Evolutionary conservation across 2,888 invertebrate genomes (phyloP).

Genomic region (Resseliella maxima): DNA sequence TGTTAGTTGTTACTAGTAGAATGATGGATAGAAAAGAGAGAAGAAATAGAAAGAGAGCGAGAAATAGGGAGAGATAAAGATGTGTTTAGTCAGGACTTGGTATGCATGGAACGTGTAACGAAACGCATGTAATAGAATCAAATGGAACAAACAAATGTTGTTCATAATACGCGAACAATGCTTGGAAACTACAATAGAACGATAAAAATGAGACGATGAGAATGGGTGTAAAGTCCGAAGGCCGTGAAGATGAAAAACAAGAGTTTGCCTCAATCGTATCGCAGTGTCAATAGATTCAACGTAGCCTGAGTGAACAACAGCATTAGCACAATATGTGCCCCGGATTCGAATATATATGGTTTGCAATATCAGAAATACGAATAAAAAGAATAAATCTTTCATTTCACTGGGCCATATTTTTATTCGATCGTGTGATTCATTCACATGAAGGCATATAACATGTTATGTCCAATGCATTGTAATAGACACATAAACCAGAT

Average conservation of each 20-base stretch:
- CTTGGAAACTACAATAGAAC: background rate
- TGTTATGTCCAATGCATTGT: too few relatives aligned
- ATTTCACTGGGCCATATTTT: constrained; percentile 41
- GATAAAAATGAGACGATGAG: background rate
- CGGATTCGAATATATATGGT: constrained; percentile 31
- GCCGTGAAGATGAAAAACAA: background rate
- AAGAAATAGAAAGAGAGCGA: background rate
- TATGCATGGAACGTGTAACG: constrained; percentile 37
- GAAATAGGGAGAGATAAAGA: background rate
- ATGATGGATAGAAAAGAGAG: too few relatives aligned
- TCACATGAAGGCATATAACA: background rate
- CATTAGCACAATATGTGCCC: background rate
- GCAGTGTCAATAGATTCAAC: background rate
- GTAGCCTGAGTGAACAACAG: too few relatives aligned
- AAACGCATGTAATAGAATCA: constrained; percentile 54
- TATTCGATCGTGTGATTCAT: constrained; percentile 29
- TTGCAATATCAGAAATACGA: constrained; percentile 18
- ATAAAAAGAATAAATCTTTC: constrained; percentile 42
- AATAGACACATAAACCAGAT: constrained; percentile 32
- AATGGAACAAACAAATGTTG: constrained; percentile 54
- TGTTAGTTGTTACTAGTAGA: too few relatives aligned
- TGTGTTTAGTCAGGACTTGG: background rate
- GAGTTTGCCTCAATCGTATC: too few relatives aligned
- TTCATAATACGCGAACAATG: constrained; percentile 43
- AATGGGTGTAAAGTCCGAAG: background rate